Percentiles rank a stretch among this genome's conserved stretches.
These are phyloP conservation scores for Masticophis lateralis DNA, from an alignment of 2,797 vertebrate genomes.

Conservation along the genomic window DNA sequence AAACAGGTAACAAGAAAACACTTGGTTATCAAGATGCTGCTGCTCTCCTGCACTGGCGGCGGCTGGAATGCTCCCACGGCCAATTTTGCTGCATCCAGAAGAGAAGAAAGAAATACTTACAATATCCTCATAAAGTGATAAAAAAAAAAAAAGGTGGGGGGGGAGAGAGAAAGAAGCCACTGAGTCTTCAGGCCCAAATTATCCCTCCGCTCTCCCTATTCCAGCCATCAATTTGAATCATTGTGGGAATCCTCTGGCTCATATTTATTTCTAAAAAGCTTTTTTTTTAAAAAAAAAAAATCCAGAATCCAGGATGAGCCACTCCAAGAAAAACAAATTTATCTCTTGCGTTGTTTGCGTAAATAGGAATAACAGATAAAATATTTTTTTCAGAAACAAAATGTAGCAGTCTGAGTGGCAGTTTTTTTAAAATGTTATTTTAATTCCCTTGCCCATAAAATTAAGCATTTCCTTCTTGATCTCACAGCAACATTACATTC, in stretches of 20 bases:
- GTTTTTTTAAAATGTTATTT: slow-evolving; percentile 76
- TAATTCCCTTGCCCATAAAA: slow-evolving; percentile 75
- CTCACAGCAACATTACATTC: slow-evolving; percentile 81
- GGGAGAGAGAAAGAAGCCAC: background rate
- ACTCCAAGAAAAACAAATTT: slow-evolving; percentile 64
- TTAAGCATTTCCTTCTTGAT: slow-evolving; percentile 75
- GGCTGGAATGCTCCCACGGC: slow-evolving; percentile 5
- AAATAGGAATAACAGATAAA: slow-evolving; percentile 66
- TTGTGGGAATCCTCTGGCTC: background rate
- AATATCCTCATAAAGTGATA: background rate
- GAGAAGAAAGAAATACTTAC: slow-evolving; percentile 8
- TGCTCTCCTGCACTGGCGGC: slow-evolving; percentile 39
- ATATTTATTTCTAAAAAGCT: slow-evolving; percentile 20
- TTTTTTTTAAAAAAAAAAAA: slow-evolving; percentile 66
- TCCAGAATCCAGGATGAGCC: slow-evolving; percentile 68
- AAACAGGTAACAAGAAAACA: slow-evolving; percentile 53
- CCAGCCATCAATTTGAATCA: slow-evolving; percentile 60
- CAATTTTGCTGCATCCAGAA: slow-evolving; percentile 28
- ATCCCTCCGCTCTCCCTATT: slow-evolving; percentile 31
- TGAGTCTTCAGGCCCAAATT: slow-evolving; percentile 14
- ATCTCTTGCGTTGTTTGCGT: slow-evolving; percentile 60
- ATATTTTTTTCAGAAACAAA: slow-evolving; percentile 63
- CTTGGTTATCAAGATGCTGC: slow-evolving; percentile 32
- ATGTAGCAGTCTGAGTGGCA: slow-evolving; percentile 70
- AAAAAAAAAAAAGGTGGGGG: background rate